Evolutionary conservation across 2,888 invertebrate genomes (phyloP), one percentile per base, ranked within the genome.

Genomic region (Nasonia oneida): DNA sequence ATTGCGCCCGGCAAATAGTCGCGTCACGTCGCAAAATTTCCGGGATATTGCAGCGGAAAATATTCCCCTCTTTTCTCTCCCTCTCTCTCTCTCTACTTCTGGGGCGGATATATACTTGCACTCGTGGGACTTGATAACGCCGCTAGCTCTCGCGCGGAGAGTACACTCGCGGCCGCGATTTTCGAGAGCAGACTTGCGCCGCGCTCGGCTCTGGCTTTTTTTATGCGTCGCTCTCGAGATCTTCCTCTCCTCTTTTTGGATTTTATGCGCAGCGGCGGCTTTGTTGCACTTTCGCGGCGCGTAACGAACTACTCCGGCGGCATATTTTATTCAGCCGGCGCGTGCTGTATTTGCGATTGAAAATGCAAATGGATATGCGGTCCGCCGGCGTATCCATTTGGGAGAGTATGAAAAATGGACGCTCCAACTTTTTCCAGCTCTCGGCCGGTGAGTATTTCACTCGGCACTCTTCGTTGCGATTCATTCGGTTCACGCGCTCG

Each of bases 21-120:
- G 81, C 70, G 85, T 81, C 85, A 78, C 81, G 81, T 85, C 77
- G 75, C 77, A 64, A 84, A 84, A 79, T 84, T 83, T 83, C 78
- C 23, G 37, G 50, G 74, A 75, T 82, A 81, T 81, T 81, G 80
- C 80, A 53, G 23, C 23, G 81, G 81, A 67, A 82, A 82, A 82
- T 82, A 82, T 82, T 82, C 75, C 18, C 12, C 57, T 18, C 57
- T 37, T 57, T 81, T 61, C 29, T 29, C 29, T 29, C 29, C 1
- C 1, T 29, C 29, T 29, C 29, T 50, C 75, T 75, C 37, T 50
- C 75, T 75, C 47, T 67, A 50, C 81, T 82, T 75, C 64, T 75
- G 29, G 57, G 67, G 50, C 75, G 76, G 42, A 83, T 77, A 74
- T 64, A 53, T 67, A 39, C 18, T 70, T 81, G 67, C 57, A 61